Evolutionary conservation across 2,888 invertebrate species (phyloP), one percentile per base, ranked within the genome.

Genomic region (Lycia hirtaria): DNA sequence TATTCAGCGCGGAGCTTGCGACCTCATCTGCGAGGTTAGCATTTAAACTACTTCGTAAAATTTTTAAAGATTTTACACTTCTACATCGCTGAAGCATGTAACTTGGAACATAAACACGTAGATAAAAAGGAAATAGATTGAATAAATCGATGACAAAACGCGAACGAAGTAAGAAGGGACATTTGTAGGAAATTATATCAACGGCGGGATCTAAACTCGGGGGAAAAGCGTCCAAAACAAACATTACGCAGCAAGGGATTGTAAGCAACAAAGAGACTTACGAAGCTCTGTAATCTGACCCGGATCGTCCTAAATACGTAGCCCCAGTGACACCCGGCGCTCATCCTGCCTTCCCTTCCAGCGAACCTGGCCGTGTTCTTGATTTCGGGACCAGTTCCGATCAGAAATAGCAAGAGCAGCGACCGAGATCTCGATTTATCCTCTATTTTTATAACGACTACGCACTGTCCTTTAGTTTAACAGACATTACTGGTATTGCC

Each of bases 361-460:
- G 75, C 65, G 60, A 77, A 81, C 72, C 80, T 83, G 79, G 73
- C 77, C 82, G 81, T 80, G 82, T 78, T 86, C 83, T 81, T 83
- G 83, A 82, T 84, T 80, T 74, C 72, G 71, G 77, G 73, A 77
- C 80, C 75, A 80, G 77, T 81, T 81, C 69, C 78, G 75, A 75
- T 81, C 83, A 79, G 71, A 88, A 89, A 88, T 88, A 89, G 84
- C 82, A 80, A 75, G 77, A 87, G 81, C 83, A 83, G 81, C 83
- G 84, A 75, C 86, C 83, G 83, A 81, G 76, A 78, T 83, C 73
- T 76, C 75, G 74, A 81, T 79, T 72, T 76, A 77, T 83, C 76
- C 81, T 81, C 78, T 82, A 85, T 88, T 89, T 86, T 86, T 85
- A 80, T 87, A 86, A 78, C 79, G 57, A 43, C 52, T 52, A 76